Conservation (phyloP, 2,113 vertebrate species). For the Electrona antarctica region DNA sequence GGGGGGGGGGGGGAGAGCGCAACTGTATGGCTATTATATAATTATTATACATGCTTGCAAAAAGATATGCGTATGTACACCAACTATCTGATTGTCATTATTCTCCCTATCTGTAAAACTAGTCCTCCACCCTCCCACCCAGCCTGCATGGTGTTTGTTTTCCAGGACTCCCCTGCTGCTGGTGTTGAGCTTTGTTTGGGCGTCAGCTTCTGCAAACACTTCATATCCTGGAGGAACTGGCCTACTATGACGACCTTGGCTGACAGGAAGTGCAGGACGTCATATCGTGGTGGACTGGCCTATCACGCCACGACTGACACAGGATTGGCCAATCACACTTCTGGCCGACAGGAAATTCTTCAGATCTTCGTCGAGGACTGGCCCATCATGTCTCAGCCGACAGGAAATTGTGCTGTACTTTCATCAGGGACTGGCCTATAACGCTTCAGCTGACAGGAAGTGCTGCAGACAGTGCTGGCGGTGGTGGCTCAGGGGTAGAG, state of each 20-base stretch:
- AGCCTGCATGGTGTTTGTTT: constrained; percentile 65
- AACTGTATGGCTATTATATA: not conserved
- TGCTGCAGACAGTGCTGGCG: no score
- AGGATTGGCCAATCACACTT: no score
- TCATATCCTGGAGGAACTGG: constrained; percentile 77
- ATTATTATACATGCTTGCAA: not conserved
- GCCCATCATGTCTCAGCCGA: no score
- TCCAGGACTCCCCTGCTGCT: constrained; percentile 44
- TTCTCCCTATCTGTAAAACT: constrained; percentile 15
- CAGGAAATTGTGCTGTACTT: no score
- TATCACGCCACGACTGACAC: no score
- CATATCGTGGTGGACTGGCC: not conserved
- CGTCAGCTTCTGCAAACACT: constrained; percentile 81
- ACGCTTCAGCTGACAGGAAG: no score
- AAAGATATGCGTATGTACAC: constrained; percentile 36
- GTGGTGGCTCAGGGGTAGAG: no score
- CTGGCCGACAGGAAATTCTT: no score
- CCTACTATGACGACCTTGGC: constrained; percentile 17
- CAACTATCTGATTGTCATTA: constrained; percentile 27
- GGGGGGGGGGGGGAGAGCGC: not conserved
- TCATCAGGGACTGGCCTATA: no score
- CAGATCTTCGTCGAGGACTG: no score
- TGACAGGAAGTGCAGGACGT: constrained; percentile 28
- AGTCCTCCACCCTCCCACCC: not conserved
- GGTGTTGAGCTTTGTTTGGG: constrained; percentile 66